These are phyloP conservation scores for Potamarius usumacintae DNA, from an alignment of 2,113 vertebrate species.

Conservation along the genomic window DNA sequence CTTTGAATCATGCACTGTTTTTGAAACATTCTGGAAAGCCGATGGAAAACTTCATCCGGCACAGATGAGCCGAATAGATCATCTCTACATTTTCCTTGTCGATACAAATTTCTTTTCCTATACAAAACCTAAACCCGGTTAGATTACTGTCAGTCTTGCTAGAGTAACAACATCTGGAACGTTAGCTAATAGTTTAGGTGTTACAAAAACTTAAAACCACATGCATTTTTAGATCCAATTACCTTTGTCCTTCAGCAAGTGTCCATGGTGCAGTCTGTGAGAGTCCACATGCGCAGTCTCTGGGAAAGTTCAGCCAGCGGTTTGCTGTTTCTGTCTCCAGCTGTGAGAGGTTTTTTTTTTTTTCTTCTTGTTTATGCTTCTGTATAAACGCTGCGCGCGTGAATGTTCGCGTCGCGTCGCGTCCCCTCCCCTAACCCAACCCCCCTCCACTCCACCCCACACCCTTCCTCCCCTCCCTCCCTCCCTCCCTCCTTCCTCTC, in stretches of 20 bases:
- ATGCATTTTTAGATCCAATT: not conserved
- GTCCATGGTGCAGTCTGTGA: not conserved
- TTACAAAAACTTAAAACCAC: not conserved
- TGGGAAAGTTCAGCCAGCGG: conserved; percentile 34
- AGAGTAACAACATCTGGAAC: not conserved
- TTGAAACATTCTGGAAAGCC: not conserved
- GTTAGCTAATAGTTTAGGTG: not conserved
- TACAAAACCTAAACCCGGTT: not conserved
- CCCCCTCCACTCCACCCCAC: no score
- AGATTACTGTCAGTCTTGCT: not conserved
- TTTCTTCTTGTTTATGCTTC: conserved; percentile 23
- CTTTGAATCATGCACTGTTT: not conserved
- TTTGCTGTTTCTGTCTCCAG: not conserved
- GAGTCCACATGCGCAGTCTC: not conserved
- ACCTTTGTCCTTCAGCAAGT: conserved; percentile 19
- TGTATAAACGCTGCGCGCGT: conserved; percentile 8
- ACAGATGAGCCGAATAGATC: no score
- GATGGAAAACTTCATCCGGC: not conserved
- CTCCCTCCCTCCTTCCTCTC: not conserved
- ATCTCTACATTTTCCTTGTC: no score
- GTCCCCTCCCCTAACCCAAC: not conserved
- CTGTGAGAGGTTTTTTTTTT: conserved; percentile 1
- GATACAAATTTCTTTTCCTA: not conserved
- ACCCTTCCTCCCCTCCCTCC: not conserved
- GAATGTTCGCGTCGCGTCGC: not conserved